Evolutionary conservation across 2,888 invertebrate genomes (phyloP).

Genomic region (Spialia ferax): DNA sequence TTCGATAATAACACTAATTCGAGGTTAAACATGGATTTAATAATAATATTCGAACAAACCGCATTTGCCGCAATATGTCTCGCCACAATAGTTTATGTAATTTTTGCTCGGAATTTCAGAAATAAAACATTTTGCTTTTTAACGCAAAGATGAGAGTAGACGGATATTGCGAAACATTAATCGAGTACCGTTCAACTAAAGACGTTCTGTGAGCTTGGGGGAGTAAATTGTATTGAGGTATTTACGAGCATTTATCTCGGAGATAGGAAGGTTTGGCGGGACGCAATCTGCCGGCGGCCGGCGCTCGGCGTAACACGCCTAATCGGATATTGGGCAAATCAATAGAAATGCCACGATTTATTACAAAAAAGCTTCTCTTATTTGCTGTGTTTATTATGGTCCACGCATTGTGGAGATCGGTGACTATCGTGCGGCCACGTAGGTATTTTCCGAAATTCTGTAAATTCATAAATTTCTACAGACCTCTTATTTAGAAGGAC

Average conservation of each 20-base stretch:
- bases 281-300: neutral
- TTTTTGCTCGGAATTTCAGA: neutral
- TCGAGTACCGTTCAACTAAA: neutral
- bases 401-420: neutral
- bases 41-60: neutral
- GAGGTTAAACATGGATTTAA: neutral
- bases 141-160: neutral
- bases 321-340: neutral
- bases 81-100: neutral
- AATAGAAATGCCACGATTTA: neutral
- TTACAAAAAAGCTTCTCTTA: neutral
- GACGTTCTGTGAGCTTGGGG: neutral
- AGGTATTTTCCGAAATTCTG: too few relatives aligned
- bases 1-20: neutral
- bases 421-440: neutral
- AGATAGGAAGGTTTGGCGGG: constrained; percentile 1
- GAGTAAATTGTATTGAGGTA: constrained; percentile 13
- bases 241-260: constrained; percentile 29
- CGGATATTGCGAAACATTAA: neutral
- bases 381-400: neutral
- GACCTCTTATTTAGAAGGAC: too few relatives aligned
- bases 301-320: neutral
- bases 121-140: neutral
- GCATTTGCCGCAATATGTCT: neutral
- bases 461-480: too few relatives aligned